phyloP scores from a whole-genome alignment of 1,140 invertebrate species.

The Ectropis grisescens region DNA sequence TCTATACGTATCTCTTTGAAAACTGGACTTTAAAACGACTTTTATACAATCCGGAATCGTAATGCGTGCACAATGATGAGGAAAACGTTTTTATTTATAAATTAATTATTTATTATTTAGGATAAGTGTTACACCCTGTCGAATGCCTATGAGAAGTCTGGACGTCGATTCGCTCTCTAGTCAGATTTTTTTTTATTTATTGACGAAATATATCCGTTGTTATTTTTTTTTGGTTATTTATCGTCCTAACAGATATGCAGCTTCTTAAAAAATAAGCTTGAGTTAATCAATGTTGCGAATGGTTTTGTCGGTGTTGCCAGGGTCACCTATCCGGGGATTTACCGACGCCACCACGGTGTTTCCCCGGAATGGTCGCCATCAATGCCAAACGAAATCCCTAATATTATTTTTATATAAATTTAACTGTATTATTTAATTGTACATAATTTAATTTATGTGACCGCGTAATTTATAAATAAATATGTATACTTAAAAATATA shows the following conservation, averaged over 20 bases:
- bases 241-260: conserved; percentile 51
- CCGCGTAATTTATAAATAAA: conserved; percentile 65
- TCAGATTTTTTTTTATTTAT: conserved; percentile 49
- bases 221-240: conserved; percentile 41
- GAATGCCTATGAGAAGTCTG: conserved; percentile 55
- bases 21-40: conserved; percentile 32
- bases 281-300: conserved; percentile 45
- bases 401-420: conserved; percentile 64
- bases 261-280: conserved; percentile 52
- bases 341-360: conserved; percentile 41
- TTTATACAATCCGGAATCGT: conserved; percentile 62
- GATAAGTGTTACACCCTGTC: conserved; percentile 63
- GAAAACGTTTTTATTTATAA: conserved; percentile 46
- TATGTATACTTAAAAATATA: conserved; percentile 55
- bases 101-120: conserved; percentile 58
- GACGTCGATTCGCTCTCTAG: conserved; percentile 54
- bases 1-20: conserved; percentile 10
- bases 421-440: conserved; percentile 64
- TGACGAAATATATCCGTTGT: conserved; percentile 36
- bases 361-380: conserved; percentile 15
- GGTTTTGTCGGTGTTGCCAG: conserved; percentile 11
- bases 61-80: conserved; percentile 44
- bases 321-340: conserved; percentile 19
- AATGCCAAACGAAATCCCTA: conserved; percentile 20
- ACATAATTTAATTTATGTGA: conserved; percentile 64